Evolutionary conservation across 23 tunicate species (phyloP).

Genomic region (Ascidia mentula): DNA sequence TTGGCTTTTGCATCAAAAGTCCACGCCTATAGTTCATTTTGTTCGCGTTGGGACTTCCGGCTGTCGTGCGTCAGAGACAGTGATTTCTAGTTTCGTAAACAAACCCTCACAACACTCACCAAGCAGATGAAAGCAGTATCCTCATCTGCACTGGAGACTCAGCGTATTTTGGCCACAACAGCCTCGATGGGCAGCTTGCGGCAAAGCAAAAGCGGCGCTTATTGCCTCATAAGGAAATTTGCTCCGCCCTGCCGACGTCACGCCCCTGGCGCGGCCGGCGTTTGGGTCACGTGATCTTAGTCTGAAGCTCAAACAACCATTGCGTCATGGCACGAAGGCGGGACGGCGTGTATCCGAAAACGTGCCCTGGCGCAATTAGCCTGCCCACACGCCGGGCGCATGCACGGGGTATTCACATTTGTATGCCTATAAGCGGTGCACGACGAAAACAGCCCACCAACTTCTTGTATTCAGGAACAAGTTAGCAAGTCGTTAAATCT

Average conservation of each 20-base stretch:
- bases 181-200: neutral
- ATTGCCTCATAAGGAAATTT: constrained; percentile 9
- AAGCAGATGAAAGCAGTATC: neutral
- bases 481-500: no score
- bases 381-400: neutral
- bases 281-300: neutral
- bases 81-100: no score
- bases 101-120: no score
- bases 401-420: neutral
- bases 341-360: neutral
- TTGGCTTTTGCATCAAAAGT: no score
- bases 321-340: neutral
- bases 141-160: neutral
- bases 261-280: constrained; percentile 1
- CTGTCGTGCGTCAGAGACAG: no score
- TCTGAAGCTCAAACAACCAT: no score
- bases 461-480: no score
- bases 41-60: no score
- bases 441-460: no score
- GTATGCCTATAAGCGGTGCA: neutral
- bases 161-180: neutral
- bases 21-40: no score
- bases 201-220: neutral
- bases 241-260: constrained; percentile 4
- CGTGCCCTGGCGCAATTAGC: constrained; percentile 5